phyloP scores from a whole-genome alignment of 2,113 vertebrate species.

The Cebidichthys violaceus region DNA sequence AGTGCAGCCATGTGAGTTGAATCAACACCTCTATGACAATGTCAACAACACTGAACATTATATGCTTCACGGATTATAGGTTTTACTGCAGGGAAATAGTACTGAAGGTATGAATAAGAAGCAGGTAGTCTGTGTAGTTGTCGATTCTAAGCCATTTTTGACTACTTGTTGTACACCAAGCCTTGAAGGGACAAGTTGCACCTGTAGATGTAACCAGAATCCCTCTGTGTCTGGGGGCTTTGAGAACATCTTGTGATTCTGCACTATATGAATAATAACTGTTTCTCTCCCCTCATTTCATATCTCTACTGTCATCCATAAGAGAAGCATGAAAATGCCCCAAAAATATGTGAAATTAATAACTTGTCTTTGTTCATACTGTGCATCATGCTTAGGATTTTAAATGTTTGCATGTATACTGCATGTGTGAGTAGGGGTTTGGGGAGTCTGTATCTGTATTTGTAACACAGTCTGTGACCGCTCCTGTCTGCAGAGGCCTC shows the following conservation, averaged over 20 bases:
- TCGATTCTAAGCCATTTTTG: background rate
- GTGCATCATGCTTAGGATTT: background rate
- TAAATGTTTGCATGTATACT: background rate
- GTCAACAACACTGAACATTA: background rate
- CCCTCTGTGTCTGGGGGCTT: background rate
- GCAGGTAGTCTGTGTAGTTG: background rate
- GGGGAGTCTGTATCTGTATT: conserved; percentile 1
- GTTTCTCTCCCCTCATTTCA: background rate
- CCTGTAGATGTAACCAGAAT: background rate
- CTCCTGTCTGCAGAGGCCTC: conserved; percentile 41
- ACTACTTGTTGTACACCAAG: background rate
- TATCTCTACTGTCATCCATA: background rate
- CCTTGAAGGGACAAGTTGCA: background rate
- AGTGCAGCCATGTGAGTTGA: conserved; percentile 2
- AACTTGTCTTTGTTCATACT: background rate
- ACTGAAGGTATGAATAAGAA: background rate
- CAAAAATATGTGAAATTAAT: background rate
- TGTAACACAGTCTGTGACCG: conserved; percentile 26
- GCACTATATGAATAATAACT: background rate
- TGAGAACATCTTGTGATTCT: background rate
- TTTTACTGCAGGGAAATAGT: background rate
- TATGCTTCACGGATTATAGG: background rate
- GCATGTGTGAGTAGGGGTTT: background rate
- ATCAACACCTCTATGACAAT: background rate
- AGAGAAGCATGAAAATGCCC: background rate